phyloP scores from a whole-genome alignment of 2,888 invertebrate genomes.

The Cosmia trapezina region DNA sequence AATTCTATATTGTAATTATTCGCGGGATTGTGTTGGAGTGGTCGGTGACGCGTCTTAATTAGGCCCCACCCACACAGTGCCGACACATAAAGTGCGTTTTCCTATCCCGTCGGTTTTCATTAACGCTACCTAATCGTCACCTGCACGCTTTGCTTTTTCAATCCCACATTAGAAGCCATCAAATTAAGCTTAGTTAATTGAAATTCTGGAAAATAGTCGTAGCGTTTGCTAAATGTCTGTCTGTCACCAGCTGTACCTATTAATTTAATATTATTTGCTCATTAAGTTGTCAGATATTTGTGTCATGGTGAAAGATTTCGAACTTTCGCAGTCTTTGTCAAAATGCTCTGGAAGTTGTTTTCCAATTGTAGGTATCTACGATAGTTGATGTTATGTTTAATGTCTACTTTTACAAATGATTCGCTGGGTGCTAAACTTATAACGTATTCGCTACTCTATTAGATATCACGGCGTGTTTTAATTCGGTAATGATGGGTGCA shows the following conservation, averaged over 20 bases:
- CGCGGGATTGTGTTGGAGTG: constrained; percentile 62
- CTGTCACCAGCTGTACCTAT: constrained; percentile 4
- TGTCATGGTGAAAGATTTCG: constrained; percentile 14
- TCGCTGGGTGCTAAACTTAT: neutral
- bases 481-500: neutral
- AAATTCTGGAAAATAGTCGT: constrained; percentile 31
- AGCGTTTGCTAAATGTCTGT: constrained; percentile 35
- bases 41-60: constrained; percentile 77
- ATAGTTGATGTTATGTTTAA: no score
- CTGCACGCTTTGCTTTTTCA: constrained; percentile 66
- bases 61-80: constrained; percentile 76
- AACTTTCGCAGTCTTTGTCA: neutral
- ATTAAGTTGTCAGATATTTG: constrained; percentile 17
- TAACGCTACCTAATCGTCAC: constrained; percentile 70
- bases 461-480: neutral
- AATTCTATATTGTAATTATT: constrained; percentile 57
- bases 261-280: neutral
- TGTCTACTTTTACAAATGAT: neutral
- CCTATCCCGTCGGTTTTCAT: constrained; percentile 74
- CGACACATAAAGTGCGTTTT: constrained; percentile 71
- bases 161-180: constrained; percentile 55
- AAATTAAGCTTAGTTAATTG: constrained; percentile 63
- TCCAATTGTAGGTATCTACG: no score
- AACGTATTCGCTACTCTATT: neutral
- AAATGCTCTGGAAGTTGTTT: constrained; percentile 15